Percentiles rank a stretch among this genome's conserved stretches.
Conservation (phyloP, 2,797 vertebrate genomes). For the Pangasius djambal region DNA sequence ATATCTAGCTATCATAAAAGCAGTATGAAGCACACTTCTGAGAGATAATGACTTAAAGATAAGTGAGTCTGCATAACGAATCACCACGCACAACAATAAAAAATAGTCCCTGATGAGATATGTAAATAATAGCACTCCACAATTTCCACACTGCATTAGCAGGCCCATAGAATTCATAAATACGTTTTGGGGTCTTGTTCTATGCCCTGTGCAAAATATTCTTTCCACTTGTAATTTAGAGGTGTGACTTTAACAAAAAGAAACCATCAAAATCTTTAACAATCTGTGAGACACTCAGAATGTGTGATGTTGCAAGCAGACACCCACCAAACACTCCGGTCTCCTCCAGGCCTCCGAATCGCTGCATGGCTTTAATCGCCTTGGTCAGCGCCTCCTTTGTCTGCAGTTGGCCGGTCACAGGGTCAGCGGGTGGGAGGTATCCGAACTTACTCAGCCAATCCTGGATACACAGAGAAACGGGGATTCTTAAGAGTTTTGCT, state of each 20-base stretch:
- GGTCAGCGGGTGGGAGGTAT: conserved; percentile 89
- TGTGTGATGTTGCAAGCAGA: neutral
- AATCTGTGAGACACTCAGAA: neutral
- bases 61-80: neutral
- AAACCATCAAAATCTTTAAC: neutral
- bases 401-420: conserved; percentile 85
- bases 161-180: neutral
- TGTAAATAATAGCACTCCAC: neutral
- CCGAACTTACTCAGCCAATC: conserved; percentile 96
- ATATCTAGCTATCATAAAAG: neutral
- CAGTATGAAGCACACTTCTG: neutral
- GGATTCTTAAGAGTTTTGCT: neutral
- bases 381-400: conserved; percentile 88
- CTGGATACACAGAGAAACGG: conserved; percentile 65
- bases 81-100: neutral
- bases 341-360: conserved; percentile 86
- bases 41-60: neutral
- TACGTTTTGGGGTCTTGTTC: neutral
- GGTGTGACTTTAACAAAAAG: neutral
- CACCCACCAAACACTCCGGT: conserved; percentile 75
- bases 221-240: neutral
- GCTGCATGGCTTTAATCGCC: conserved; percentile 95
- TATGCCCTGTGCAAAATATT: neutral
- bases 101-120: neutral
- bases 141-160: neutral